Base-by-base conservation (phyloP, 2,113 vertebrate genomes). In the Cyanoderma ruficeps region DNA sequence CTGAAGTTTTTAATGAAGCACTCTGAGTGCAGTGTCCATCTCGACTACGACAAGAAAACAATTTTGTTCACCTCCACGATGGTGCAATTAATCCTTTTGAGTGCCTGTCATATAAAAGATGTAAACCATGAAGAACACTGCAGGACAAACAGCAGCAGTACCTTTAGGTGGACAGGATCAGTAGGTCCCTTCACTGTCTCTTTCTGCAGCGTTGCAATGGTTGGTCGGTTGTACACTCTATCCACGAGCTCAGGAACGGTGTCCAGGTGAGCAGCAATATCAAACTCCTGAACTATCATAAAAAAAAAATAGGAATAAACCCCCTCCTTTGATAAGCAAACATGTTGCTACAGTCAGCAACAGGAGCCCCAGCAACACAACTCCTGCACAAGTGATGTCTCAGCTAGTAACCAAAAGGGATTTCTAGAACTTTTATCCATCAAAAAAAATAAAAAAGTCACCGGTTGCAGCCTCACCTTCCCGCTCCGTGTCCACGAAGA, bases 201-300 rank as follows among this genome's bases (percentile, higher is more conserved):
- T 1, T 96, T 99, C 97, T 98, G 97, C 96, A 99, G 90, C 0
- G 98, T 99, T 56, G 98, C 97, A 78, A 99, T 84, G 31, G 98
- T 99, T 2, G 99, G 99, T 81, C 99, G 97, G 95, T 99, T 99
- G 96, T 98, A 99, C 65, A 98, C 98, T 97, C 99, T 95, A 44
- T 97, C 92, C 30, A 99, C 96, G 6, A 99, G 97, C 93, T 99
- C 98, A 1, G 99, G 99, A 17, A 96, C 97, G 0, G 99, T 99
- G 70, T 98, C 97, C 67, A 99, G 98, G 53, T 98, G 99, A 55
- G 93, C 83, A 13, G 98, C 98, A 94, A 99, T 74, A 92, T 99
- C 98, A 97, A 99, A 99, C 31, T 97, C 95, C 52, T 96, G 24
- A 92, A 99, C 99, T 99, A 81, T 7, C 94, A 82, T 69, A 1